Evolutionary conservation across 2,113 vertebrate species (phyloP).

Genomic region (Calidris pygmaea): DNA sequence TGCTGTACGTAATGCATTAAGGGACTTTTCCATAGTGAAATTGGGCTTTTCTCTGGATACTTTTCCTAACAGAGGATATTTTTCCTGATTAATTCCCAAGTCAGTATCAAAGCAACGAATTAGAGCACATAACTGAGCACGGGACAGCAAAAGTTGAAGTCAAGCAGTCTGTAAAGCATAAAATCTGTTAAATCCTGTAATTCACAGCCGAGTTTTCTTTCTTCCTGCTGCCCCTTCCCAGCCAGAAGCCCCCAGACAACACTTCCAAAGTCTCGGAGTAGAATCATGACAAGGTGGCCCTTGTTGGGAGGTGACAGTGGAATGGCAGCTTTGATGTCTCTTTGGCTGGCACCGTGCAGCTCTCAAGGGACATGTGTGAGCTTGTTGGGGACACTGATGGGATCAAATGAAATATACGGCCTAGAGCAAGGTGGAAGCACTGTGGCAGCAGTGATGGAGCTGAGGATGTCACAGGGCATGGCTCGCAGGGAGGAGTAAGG

Average conservation of each 20-base stretch:
- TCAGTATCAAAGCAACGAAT: not conserved
- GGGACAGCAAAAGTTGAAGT: not conserved
- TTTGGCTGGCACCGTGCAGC: not conserved
- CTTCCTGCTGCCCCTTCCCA: not conserved
- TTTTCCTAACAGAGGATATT: not conserved
- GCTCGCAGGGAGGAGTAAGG: not conserved
- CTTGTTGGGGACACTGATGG: not conserved
- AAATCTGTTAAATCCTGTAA: not conserved
- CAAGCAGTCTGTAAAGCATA: not conserved
- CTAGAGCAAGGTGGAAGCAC: not conserved
- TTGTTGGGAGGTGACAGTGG: not conserved
- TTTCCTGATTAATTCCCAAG: not conserved
- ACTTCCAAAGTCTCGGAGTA: not conserved
- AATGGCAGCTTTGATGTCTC: not conserved
- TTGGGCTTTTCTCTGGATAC: not conserved
- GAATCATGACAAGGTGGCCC: rapidly evolving
- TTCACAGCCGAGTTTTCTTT: not conserved
- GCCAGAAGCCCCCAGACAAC: not conserved
- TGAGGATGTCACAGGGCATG: not conserved
- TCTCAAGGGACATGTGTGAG: not conserved
- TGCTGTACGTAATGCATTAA: not conserved
- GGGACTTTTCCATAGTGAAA: not conserved
- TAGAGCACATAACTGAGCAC: not conserved
- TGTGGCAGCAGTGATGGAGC: not conserved
- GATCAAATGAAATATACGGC: rapidly evolving